Evolutionary conservation across 2,113 vertebrate species (phyloP).

Genomic region (Vireo altiloquus): DNA sequence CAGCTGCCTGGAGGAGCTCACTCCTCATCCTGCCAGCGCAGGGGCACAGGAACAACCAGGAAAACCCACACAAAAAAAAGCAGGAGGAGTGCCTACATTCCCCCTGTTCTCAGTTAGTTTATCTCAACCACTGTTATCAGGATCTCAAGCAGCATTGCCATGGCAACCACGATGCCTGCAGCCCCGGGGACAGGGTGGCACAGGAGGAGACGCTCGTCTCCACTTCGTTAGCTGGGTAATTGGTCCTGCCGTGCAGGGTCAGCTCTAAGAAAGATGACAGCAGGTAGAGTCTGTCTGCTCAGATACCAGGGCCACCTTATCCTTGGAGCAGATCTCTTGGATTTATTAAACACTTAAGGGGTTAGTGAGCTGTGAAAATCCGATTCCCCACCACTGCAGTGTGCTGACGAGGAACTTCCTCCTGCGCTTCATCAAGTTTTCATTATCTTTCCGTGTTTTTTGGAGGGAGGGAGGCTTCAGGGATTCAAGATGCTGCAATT

Average conservation of each 20-base stretch:
- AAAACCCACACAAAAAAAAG: not conserved
- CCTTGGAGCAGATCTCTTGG: conserved; percentile 1
- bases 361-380: conserved; percentile 49
- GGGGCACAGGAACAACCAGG: not conserved
- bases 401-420: conserved; percentile 30
- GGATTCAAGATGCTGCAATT: not conserved
- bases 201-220: conserved; percentile 6
- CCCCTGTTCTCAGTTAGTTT: not conserved
- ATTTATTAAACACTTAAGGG: conserved; percentile 37
- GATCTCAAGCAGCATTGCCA: not conserved
- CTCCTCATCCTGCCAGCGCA: not conserved
- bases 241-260: conserved; percentile 30
- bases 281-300: not conserved
- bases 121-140: not conserved
- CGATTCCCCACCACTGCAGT: not conserved
- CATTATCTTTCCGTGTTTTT: not conserved
- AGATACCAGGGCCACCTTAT: conserved; percentile 13
- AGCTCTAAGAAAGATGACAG: conserved; percentile 16
- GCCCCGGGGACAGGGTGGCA: not conserved
- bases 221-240: conserved; percentile 61
- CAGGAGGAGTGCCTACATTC: not conserved
- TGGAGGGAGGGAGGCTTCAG: not conserved
- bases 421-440: conserved; percentile 33
- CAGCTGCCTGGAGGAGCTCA: too few relatives aligned
- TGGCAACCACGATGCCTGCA: not conserved